Base-by-base conservation (phyloP, 2,113 vertebrate genomes). In the Psittacula cyanocephala region DNA sequence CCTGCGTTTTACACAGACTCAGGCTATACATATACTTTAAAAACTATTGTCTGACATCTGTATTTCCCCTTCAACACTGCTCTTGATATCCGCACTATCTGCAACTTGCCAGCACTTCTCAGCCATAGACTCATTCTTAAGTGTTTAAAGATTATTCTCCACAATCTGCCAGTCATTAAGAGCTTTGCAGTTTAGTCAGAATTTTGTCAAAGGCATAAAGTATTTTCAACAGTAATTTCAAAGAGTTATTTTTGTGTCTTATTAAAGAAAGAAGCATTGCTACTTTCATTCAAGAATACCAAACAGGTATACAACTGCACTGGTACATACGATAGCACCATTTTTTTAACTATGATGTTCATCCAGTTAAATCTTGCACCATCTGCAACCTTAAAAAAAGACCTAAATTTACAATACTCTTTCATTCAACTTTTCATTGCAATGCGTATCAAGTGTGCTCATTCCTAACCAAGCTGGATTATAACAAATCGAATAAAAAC, bases 351-450 rank as follows among this genome's bases (percentile, higher is more conserved):
- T 63, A n/a, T 44, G 17, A 11, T 39, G 74, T 31, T 41, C 16
- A 55, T 33, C 22, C 1, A 7, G 33, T 77, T 83, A 82, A 84
- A 33, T 46, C 44, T 43, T 65, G 6, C 5, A 46, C 20, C 14
- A 69, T 17, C 35, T 47, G 13, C 28, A 43, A 2, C 6, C 12
- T 4, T 4, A 2, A 29, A 18, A 59, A 87, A 44, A 28, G 3
- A 0, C 27, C 11, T 37, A 22, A 47, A 0, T 25, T 31, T 74
- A 31, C 9, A 59, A 31, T 19, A 35, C 6, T 87, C 41, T 72
- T 82, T 37, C 49, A 85, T n/a, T 88, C 44, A 43, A 20, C 15
- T 64, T 85, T 43, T 78, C 43, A 67, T 3, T 62, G 17, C 55
- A 84, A 28, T 18, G 24, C 6, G 57, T 16, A 44, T 28, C n/a